phyloP scores from a whole-genome alignment of 2,888 invertebrate species.

The Colostygia pectinataria region DNA sequence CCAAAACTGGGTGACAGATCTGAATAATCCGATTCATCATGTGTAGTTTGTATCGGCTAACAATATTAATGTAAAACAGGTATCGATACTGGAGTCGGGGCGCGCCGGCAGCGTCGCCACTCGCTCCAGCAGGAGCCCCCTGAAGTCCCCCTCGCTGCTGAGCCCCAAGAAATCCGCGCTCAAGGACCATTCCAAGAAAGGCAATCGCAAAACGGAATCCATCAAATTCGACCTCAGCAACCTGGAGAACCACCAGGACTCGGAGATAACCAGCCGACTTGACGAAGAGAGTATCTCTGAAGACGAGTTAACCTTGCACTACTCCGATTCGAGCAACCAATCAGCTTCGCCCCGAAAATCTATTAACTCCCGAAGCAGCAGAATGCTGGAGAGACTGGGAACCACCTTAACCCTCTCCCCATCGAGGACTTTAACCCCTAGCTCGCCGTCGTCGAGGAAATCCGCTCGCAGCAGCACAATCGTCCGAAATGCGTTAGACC shows the following conservation, averaged over 20 bases:
- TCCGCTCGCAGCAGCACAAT: slow-evolving; percentile 48
- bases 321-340: slow-evolving; percentile 44
- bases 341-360: slow-evolving; percentile 53
- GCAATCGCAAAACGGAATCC: slow-evolving; percentile 58
- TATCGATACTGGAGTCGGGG: slow-evolving; percentile 42
- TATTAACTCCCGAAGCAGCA: slow-evolving; percentile 52
- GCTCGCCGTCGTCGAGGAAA: slow-evolving; percentile 40
- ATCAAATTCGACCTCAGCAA: slow-evolving; percentile 75
- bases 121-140: slow-evolving; percentile 31
- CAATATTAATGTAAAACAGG: slow-evolving; percentile 35
- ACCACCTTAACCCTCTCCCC: slow-evolving; percentile 25
- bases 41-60: no score
- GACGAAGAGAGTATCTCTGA: slow-evolving; percentile 30
- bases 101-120: slow-evolving; percentile 17
- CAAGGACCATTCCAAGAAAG: slow-evolving; percentile 54
- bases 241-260: slow-evolving; percentile 42
- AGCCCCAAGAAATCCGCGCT: slow-evolving; percentile 66
- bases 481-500: slow-evolving; percentile 46
- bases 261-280: slow-evolving; percentile 26
- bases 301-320: slow-evolving; percentile 51
- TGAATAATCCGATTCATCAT: no score
- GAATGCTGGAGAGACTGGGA: slow-evolving; percentile 49
- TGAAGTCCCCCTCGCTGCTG: slow-evolving; percentile 34
- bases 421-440: slow-evolving; percentile 30
- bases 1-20: no score